phyloP scores from a whole-genome alignment of 2,888 invertebrate genomes.

The Cecidostiba fungosa region DNA sequence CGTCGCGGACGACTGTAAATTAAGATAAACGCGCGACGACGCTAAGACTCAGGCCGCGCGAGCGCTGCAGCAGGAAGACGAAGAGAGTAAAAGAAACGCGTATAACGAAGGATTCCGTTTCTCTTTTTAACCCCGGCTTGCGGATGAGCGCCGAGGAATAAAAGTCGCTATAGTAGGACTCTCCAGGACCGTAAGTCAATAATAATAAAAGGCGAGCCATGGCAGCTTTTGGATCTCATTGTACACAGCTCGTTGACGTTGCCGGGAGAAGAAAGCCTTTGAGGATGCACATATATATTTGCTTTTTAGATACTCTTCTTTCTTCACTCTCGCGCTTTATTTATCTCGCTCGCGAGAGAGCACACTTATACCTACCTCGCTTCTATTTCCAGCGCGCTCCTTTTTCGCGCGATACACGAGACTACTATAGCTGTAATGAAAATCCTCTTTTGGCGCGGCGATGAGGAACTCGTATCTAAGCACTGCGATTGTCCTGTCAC shows the following conservation, averaged over 20 bases:
- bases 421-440: too few species aligned
- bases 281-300: not conserved
- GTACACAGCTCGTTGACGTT: not conserved
- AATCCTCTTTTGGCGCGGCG: too few species aligned
- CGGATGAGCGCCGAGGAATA: not conserved
- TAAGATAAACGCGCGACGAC: slow-evolving; percentile 29
- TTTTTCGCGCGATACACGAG: not conserved
- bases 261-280: not conserved
- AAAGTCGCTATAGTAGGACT: slow-evolving; percentile 7
- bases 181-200: slow-evolving; percentile 19
- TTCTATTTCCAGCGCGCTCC: not conserved
- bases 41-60: not conserved
- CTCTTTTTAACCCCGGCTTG: not conserved
- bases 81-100: not conserved
- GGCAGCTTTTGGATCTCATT: not conserved
- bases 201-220: slow-evolving; percentile 29
- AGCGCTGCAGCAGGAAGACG: too few species aligned
- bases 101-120: not conserved
- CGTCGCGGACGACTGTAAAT: slow-evolving; percentile 17
- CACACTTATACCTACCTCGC: not conserved
- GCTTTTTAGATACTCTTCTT: not conserved
- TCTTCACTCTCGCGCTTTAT: not conserved
- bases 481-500: too few species aligned
- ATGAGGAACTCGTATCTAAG: too few species aligned
- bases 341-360: not conserved